phyloP scores from a whole-genome alignment of 2,888 invertebrate genomes.

The Coelogynopora nodosa region DNA sequence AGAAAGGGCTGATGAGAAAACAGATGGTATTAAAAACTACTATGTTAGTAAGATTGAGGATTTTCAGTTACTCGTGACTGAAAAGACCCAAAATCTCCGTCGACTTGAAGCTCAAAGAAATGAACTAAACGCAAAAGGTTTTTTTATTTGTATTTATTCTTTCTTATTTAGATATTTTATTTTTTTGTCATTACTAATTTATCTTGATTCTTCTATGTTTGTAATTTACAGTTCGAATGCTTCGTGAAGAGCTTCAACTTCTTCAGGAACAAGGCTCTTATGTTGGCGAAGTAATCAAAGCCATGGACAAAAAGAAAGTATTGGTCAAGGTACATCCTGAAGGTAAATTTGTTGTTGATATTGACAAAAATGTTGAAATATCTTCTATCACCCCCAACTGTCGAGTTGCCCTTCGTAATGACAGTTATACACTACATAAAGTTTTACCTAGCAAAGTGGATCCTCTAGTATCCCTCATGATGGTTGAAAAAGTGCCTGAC shows the following conservation, averaged over 20 bases:
- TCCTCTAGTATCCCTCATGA: slow-evolving; percentile 96
- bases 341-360: slow-evolving; percentile 97
- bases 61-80: slow-evolving; percentile 84
- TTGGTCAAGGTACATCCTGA: slow-evolving; percentile 81
- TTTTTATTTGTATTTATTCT: background rate
- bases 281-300: slow-evolving; percentile 97
- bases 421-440: slow-evolving; percentile 96
- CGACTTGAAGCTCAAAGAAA: slow-evolving; percentile 95
- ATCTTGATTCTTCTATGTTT: background rate
- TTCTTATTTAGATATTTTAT: background rate
- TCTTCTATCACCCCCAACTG: slow-evolving; percentile 95
- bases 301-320: slow-evolving; percentile 99
- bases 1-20: slow-evolving; percentile 57
- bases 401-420: slow-evolving; percentile 91
- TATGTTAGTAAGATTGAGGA: slow-evolving; percentile 97
- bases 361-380: slow-evolving; percentile 97
- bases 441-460: slow-evolving; percentile 97
- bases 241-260: slow-evolving; percentile 91
- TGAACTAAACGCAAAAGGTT: slow-evolving; percentile 95
- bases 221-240: slow-evolving; percentile 74
- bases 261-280: slow-evolving; percentile 94
- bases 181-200: background rate
- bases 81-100: slow-evolving; percentile 91
- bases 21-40: slow-evolving; percentile 77
- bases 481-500: slow-evolving; percentile 99